A percentile compares a stretch with the other conserved stretches of the same genome.
Evolutionary conservation across 2,888 invertebrate species (phyloP).

Genomic region (Unio pictorum): DNA sequence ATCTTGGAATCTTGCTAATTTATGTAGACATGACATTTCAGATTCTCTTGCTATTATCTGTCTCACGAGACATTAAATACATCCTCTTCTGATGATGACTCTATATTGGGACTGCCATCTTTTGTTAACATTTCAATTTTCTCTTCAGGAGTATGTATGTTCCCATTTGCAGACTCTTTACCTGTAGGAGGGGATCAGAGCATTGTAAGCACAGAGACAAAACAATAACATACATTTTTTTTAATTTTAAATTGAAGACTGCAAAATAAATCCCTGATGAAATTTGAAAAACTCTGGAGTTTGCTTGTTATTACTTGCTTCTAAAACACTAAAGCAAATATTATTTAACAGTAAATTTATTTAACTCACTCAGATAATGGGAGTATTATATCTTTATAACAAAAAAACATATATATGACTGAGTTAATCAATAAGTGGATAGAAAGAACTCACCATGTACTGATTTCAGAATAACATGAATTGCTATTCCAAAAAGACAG

Average conservation of each 20-base stretch:
- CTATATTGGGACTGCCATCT: slow-evolving; percentile 44
- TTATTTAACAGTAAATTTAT: too few relatives aligned
- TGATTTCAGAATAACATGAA: slow-evolving; percentile 80
- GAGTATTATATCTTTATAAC: too few relatives aligned
- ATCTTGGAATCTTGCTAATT: too few relatives aligned
- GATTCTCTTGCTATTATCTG: slow-evolving; percentile 31
- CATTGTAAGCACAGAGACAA: not conserved
- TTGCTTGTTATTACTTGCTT: not conserved
- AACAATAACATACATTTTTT: not conserved
- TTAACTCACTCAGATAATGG: too few relatives aligned
- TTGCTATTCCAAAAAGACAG: slow-evolving; percentile 89
- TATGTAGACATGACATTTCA: too few relatives aligned
- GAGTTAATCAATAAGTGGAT: not conserved
- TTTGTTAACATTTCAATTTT: slow-evolving; percentile 50
- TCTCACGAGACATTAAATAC: slow-evolving; percentile 45
- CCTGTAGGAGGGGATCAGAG: slow-evolving; percentile 13
- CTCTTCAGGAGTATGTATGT: slow-evolving; percentile 28
- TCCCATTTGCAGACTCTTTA: slow-evolving; percentile 13
- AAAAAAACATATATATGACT: not conserved
- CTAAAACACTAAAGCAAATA: not conserved
- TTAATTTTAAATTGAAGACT: too few relatives aligned
- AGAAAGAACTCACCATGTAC: slow-evolving; percentile 52
- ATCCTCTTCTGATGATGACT: slow-evolving; percentile 43
- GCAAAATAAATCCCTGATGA: not conserved
- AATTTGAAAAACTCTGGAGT: not conserved